Conservation (phyloP, 2,888 invertebrate species). For the Scrobipalpa atriplicella region DNA sequence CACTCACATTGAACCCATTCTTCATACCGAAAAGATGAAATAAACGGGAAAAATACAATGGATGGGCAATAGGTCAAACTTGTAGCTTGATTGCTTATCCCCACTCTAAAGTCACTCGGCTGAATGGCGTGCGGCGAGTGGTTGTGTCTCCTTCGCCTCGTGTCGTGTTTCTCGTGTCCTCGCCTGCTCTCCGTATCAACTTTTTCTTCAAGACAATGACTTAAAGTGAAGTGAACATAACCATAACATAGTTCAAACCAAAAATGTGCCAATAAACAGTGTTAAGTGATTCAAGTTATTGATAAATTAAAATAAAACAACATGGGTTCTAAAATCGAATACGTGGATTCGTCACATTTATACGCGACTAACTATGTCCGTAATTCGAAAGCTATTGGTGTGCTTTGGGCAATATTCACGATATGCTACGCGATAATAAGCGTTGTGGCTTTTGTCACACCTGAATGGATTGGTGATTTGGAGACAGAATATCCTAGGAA, state of each 20-base stretch:
- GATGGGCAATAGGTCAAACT: conserved; percentile 60
- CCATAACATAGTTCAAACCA: conserved; percentile 2
- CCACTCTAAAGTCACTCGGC: conserved; percentile 60
- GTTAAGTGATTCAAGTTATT: conserved; percentile 40
- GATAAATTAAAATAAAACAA: conserved; percentile 39
- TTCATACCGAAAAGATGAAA: not conserved
- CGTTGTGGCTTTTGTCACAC: conserved; percentile 97
- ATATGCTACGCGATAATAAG: conserved; percentile 98
- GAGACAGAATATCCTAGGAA: conserved; percentile 94
- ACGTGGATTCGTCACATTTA: conserved; percentile 95
- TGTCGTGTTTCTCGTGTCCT: conserved; percentile 32
- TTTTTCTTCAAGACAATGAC: conserved; percentile 27
- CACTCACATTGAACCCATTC: not conserved
- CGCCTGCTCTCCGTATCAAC: conserved; percentile 18
- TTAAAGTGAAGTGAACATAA: conserved; percentile 32
- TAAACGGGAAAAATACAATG: not conserved
- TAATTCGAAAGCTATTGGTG: conserved; percentile 97
- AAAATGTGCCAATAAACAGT: conserved; percentile 32
- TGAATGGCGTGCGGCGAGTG: conserved; percentile 73
- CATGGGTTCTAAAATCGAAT: conserved; percentile 96
- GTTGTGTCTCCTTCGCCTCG: conserved; percentile 58
- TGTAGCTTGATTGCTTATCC: conserved; percentile 69
- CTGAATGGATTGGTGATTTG: conserved; percentile 94
- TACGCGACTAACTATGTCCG: conserved; percentile 95
- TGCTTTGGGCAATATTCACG: conserved; percentile 98